Percentiles rank a stretch among this genome's conserved stretches.
phyloP scores from a whole-genome alignment of 2,888 invertebrate species.

The Ectemnius lituratus region DNA sequence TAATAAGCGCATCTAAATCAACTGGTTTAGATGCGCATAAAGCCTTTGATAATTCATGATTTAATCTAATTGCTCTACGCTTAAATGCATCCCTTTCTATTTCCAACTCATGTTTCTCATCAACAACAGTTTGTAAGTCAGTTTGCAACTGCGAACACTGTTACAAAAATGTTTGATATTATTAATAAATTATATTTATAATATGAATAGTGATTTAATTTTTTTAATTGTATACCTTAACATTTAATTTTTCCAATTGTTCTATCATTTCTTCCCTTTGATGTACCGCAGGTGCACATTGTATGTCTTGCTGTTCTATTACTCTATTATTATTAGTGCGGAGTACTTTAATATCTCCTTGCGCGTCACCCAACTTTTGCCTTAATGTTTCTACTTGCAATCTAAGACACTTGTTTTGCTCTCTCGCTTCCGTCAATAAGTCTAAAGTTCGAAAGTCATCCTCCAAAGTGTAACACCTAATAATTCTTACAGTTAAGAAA shows the following conservation, averaged over 20 bases:
- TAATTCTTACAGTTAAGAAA: constrained; percentile 11
- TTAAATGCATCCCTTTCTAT: constrained; percentile 91
- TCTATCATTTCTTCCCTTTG: constrained; percentile 84
- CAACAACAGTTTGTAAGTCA: constrained; percentile 88
- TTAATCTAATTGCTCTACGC: constrained; percentile 89
- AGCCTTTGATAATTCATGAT: constrained; percentile 88
- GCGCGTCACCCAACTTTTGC: constrained; percentile 85
- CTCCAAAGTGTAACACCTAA: constrained; percentile 53
- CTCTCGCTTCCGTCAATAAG: constrained; percentile 77
- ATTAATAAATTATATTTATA: not conserved
- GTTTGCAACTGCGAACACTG: constrained; percentile 86
- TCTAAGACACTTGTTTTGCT: constrained; percentile 80
- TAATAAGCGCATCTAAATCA: constrained; percentile 88
- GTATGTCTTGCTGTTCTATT: constrained; percentile 57
- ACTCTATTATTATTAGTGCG: constrained; percentile 77
- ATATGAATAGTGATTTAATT: too few species aligned
- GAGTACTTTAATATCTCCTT: constrained; percentile 85
- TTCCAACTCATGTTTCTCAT: constrained; percentile 91
- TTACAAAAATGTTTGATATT: constrained; percentile 34
- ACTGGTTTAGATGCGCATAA: constrained; percentile 81
- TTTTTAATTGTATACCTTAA: constrained; percentile 79
- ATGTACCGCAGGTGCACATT: constrained; percentile 78
- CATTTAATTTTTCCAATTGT: constrained; percentile 83
- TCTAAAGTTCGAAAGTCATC: constrained; percentile 67
- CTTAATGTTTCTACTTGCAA: constrained; percentile 85